phyloP scores from a whole-genome alignment of 2,113 vertebrate species.

The Cheirogaleus medius region DNA sequence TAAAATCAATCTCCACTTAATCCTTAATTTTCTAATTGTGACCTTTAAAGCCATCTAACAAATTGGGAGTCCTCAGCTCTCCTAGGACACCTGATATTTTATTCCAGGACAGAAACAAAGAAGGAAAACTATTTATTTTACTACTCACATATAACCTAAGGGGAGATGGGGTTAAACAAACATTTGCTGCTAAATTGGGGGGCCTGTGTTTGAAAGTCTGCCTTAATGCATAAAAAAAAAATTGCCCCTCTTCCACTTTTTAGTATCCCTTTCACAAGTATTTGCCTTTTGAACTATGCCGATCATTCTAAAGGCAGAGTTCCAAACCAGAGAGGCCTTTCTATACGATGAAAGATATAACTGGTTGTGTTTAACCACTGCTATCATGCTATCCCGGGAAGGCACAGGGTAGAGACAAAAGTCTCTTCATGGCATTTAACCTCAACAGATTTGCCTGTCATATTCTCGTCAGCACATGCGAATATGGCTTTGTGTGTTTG shows the following conservation, averaged over 20 bases:
- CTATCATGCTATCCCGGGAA: background rate
- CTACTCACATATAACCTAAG: background rate
- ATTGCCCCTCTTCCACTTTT: too few species aligned
- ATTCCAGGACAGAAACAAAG: conserved; percentile 43
- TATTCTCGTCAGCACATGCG: background rate
- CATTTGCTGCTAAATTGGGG: conserved; percentile 11
- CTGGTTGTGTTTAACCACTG: background rate
- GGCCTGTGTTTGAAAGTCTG: background rate
- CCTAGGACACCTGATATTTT: background rate
- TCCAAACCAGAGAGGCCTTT: background rate
- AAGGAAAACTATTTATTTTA: conserved; percentile 25
- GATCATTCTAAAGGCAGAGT: conserved; percentile 9
- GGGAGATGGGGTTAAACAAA: background rate
- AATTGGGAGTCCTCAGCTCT: background rate
- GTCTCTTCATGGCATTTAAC: background rate
- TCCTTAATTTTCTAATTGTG: background rate
- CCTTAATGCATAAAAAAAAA: background rate
- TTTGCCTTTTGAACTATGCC: background rate
- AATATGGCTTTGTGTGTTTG: background rate
- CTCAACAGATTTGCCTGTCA: background rate
- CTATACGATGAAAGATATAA: background rate
- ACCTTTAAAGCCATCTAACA: conserved; percentile 37
- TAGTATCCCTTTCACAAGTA: background rate
- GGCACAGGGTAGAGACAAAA: background rate
- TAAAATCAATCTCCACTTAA: background rate